Evolutionary conservation across 2,797 vertebrate species (phyloP), one percentile per base, ranked within the genome.

Genomic region (Ptychobarbus kaznakovi): DNA sequence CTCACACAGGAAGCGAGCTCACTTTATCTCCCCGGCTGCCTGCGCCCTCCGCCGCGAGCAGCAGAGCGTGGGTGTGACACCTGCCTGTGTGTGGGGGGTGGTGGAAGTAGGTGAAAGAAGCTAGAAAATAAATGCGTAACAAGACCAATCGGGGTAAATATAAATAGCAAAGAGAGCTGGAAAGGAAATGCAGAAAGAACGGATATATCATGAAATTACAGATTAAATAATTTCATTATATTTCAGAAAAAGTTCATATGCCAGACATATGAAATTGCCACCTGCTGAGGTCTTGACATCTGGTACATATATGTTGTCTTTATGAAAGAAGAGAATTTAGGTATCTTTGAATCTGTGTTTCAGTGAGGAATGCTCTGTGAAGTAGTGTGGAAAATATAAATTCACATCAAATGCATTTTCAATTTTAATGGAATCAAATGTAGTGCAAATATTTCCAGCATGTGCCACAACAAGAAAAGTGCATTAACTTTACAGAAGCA

Each of bases 1-100:
- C 94, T 94, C 93, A 92, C 90, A 93, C 94, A 95, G 95, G 94
- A 95, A 93, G 93, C 92, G 85, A 91, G 93, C 93, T 65, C 90
- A 83, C 91, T 94, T 94, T 95, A 95, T 95, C 95, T 95, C 51
- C 80, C 79, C 74, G 77, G 80, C 85, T 86, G 88, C 88, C 76
- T 87, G 86, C 72, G 12, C 80, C 72, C 78, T 75, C 81, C 69
- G 42, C 86, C 87, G 32, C 63, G n/a, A n/a, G 46, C 61, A 65
- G 81, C 92, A 93, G 91, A 91, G 92, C 92, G 93, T 93, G 92
- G 93, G 92, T 92, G 93, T 90, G 91, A 94, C 95, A 95, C 94
- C 95, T 95, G 78, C 78, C 16, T 80, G 44, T 8, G 81, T 28
- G 42, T n/a, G 18, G 11, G 81, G 58, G 58, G 44, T 20, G 35